Percentiles rank a stretch among this genome's conserved stretches.
These are phyloP conservation scores for Pristionchus maxplancki DNA, from an alignment of 2,888 invertebrate genomes.

Conservation along the genomic window DNA sequence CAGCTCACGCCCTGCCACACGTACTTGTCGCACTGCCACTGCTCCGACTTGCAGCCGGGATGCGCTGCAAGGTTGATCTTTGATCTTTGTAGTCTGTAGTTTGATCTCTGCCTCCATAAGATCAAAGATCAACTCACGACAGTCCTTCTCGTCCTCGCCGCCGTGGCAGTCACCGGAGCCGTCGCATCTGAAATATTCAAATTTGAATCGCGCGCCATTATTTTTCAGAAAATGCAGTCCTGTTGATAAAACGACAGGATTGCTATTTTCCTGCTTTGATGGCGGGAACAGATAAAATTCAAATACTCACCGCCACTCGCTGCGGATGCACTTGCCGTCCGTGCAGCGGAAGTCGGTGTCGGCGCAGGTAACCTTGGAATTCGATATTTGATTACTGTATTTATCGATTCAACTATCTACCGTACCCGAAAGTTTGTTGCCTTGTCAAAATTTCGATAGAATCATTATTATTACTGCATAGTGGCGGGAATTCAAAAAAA, in stretches of 20 bases:
- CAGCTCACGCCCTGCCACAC: conserved; percentile 96
- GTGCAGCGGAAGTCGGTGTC: conserved; percentile 78
- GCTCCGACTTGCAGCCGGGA: conserved; percentile 90
- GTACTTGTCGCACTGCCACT: conserved; percentile 93
- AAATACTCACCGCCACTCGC: conserved; percentile 67
- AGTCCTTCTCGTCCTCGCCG: conserved; percentile 76
- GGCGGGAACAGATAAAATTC: conserved; percentile 27
- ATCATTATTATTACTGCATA: background rate
- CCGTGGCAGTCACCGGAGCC: conserved; percentile 84
- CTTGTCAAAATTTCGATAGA: background rate
- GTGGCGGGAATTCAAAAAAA: background rate
- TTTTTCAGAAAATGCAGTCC: background rate
- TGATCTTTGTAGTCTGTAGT: conserved; percentile 21
- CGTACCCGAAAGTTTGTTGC: background rate
- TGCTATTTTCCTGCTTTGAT: background rate
- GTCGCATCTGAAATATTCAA: conserved; percentile 66
- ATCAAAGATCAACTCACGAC: conserved; percentile 65
- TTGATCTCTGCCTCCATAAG: background rate
- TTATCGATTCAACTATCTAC: background rate
- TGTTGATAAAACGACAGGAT: conserved; percentile 4
- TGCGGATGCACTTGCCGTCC: conserved; percentile 91
- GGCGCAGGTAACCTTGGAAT: conserved; percentile 60
- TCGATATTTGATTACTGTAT: background rate
- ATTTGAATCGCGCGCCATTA: background rate
- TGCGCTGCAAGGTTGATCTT: conserved; percentile 85